Evolutionary conservation across 2,797 vertebrate genomes (phyloP), one percentile per base, ranked within the genome.

Genomic region (Ceryle rudis): DNA sequence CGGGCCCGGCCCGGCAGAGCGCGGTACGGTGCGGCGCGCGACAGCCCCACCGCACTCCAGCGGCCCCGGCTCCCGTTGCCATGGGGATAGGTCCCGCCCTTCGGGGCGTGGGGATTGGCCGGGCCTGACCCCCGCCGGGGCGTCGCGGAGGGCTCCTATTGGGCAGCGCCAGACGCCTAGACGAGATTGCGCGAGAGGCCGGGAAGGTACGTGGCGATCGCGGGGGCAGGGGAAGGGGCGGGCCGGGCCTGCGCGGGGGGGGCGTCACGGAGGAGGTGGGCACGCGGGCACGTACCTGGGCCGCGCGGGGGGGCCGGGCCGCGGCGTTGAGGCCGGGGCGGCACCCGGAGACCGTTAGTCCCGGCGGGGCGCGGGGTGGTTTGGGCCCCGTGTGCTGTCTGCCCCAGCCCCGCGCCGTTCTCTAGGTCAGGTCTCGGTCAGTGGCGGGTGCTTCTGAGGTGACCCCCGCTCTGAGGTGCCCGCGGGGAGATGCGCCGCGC

Each of bases 71-170:
- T 73, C 80, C 22, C 55, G 96, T 96, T 96, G 84, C 95, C 86
- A 79, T 96, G 47, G 91, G 47, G 37, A 94, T 65, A 75, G 39
- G 28, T 54, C 62, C 96, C 96, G 20, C 96, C 96, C 47, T 42
- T 13, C 13, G 15, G 2, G 2, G 39, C 42, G 29, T 17, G 8
- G 5, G 18, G 72, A 96, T 97, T 97, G 96, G 96, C 33, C 29
- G 15, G 12, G 11, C 19, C 65, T 28, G 65, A n/a, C 57, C 44
- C 60, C 74, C 31, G 14, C 31, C 58, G 14, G 29, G 71, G 11
- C 41, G 23, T 91, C 96, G 96, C 96, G 88, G 93, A 92, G 75
- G 62, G 11, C 14, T 14, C 3, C 16, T 89, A 95, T 96, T 96
- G 96, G 96, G 11, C 61, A 19, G 20, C 13, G 16, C 33, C 2